Evolutionary conservation across 2,888 invertebrate genomes (phyloP).

Genomic region (Xylophagus ater): DNA sequence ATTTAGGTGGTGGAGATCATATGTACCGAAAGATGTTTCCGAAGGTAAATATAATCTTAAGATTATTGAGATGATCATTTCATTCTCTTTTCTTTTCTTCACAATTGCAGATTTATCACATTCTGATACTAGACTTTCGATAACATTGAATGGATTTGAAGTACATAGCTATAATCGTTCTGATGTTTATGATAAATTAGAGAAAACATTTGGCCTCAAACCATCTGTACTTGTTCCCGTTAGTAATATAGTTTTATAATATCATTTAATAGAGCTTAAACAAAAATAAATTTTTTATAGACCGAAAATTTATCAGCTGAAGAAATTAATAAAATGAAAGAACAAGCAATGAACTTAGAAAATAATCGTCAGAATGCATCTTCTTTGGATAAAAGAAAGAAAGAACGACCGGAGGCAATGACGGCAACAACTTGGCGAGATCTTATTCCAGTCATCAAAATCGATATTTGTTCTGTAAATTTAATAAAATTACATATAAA

Average conservation of each 20-base stretch:
- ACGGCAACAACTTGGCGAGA: conserved; percentile 89
- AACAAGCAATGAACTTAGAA: conserved; percentile 49
- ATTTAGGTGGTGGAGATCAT: conserved; percentile 96
- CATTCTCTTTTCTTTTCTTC: conserved; percentile 4
- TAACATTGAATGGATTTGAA: conserved; percentile 89
- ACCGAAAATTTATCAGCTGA: conserved; percentile 46
- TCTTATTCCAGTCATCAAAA: conserved; percentile 90
- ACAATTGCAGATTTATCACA: conserved; percentile 74
- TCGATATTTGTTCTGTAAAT: conserved; percentile 76
- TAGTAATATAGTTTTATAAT: conserved; percentile 14
- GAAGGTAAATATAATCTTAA: conserved; percentile 54
- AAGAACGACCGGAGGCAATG: conserved; percentile 63
- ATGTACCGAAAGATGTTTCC: conserved; percentile 87
- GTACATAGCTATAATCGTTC: conserved; percentile 91
- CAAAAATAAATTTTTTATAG: conserved; percentile 17
- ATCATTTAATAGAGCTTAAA: background rate
- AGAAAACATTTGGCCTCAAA: conserved; percentile 77
- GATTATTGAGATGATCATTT: background rate
- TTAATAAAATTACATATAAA: background rate
- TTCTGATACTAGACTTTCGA: conserved; percentile 82
- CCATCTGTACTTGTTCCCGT: conserved; percentile 55
- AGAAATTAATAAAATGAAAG: conserved; percentile 44
- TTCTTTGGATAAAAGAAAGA: conserved; percentile 31
- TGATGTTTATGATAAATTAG: conserved; percentile 72
- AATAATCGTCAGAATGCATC: conserved; percentile 47